Percentiles rank a stretch among this genome's conserved stretches.
These are phyloP conservation scores for Holothuria glaberrima DNA, from an alignment of 35 echinoderm and acorn worm genomes.

Conservation along the genomic window DNA sequence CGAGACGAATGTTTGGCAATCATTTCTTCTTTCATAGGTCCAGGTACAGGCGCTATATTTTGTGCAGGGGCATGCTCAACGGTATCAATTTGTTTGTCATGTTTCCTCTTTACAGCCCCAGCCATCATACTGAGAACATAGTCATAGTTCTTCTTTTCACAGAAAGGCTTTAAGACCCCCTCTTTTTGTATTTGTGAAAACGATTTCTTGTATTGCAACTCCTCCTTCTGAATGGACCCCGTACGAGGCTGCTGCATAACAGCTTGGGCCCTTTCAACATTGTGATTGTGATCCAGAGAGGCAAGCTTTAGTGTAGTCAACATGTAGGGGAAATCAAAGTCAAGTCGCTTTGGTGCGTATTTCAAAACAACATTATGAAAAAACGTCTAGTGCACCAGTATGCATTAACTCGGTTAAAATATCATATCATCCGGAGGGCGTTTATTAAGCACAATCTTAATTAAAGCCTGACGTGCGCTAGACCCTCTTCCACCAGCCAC, in stretches of 20 bases:
- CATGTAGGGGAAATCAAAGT: constrained; percentile 22
- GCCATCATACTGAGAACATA: constrained; percentile 23
- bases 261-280: constrained; percentile 33
- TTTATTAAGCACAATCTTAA: neutral
- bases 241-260: neutral
- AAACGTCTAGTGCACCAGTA: constrained; percentile 16
- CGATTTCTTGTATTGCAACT: neutral
- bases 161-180: neutral
- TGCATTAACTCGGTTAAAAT: constrained; percentile 38
- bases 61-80: constrained; percentile 2
- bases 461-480: neutral
- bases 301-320: neutral
- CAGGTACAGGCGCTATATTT: constrained; percentile 14
- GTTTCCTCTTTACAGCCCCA: neutral
- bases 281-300: constrained; percentile 28
- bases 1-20: neutral
- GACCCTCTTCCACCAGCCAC: constrained; percentile 2
- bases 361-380: constrained; percentile 54
- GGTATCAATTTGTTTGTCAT: neutral
- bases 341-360: constrained; percentile 35
- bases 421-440: neutral
- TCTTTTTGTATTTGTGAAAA: constrained; percentile 8
- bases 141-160: constrained; percentile 29
- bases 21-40: neutral
- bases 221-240: neutral